phyloP scores from a whole-genome alignment of 2,888 invertebrate species.

The Diarsia dahlii region DNA sequence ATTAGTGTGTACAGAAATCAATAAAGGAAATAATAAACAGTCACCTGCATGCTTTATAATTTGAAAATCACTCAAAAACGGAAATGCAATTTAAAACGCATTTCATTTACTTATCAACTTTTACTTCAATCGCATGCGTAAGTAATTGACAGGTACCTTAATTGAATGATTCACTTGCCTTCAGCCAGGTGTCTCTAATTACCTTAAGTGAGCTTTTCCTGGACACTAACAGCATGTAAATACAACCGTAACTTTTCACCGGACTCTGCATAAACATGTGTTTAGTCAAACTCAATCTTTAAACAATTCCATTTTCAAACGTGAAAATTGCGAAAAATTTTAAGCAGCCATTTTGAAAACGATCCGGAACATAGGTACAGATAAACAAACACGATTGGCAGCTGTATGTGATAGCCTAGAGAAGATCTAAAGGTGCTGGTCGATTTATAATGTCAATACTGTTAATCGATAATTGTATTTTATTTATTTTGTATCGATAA shows the following conservation, averaged over 20 bases:
- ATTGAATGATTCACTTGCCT: slow-evolving; percentile 39
- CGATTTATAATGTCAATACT: slow-evolving; percentile 31
- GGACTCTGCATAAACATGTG: slow-evolving; percentile 7
- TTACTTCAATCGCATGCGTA: slow-evolving; percentile 14
- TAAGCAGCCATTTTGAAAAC: background rate
- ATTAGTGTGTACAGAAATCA: no score
- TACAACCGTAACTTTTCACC: background rate
- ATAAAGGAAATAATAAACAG: background rate
- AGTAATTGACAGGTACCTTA: slow-evolving; percentile 22
- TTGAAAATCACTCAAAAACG: background rate
- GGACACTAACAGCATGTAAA: slow-evolving; percentile 15
- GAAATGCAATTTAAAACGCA: background rate
- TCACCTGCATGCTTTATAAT: background rate
- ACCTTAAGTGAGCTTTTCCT: slow-evolving; percentile 11
- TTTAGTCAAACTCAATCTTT: background rate
- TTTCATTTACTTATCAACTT: slow-evolving; percentile 4
- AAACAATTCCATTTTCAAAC: background rate
- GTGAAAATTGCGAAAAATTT: background rate
- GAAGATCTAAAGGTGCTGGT: slow-evolving; percentile 40
- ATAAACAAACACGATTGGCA: background rate
- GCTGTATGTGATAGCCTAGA: slow-evolving; percentile 8
- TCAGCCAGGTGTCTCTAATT: slow-evolving; percentile 47
- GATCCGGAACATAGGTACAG: background rate
- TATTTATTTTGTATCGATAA: slow-evolving; percentile 55
- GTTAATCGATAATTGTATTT: slow-evolving; percentile 52